Percentiles rank a stretch among this genome's conserved stretches.
phyloP scores from a whole-genome alignment of 2,888 invertebrate species.

The Ophion costatus region DNA sequence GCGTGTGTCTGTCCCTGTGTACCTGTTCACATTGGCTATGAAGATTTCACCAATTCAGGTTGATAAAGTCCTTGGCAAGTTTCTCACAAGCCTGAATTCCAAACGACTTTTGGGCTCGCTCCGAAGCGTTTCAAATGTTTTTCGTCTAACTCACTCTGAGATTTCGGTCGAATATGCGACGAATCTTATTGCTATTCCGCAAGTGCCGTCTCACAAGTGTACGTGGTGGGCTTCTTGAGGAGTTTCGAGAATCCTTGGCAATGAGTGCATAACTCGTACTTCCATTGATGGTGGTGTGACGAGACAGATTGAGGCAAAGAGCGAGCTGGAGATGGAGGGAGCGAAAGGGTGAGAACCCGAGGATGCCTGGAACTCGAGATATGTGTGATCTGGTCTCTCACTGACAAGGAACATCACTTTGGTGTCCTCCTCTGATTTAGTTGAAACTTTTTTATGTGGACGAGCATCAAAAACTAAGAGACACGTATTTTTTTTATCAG shows the following conservation, averaged over 20 bases:
- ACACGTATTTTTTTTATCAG: no score
- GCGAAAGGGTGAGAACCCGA: background rate
- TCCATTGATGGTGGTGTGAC: slow-evolving; percentile 20
- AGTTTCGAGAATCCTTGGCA: slow-evolving; percentile 28
- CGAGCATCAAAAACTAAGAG: no score
- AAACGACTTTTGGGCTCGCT: slow-evolving; percentile 24
- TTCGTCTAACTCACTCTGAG: slow-evolving; percentile 24
- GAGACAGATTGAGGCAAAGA: background rate
- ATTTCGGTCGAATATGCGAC: slow-evolving; percentile 30
- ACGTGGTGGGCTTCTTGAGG: slow-evolving; percentile 6
- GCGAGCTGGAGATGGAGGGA: background rate
- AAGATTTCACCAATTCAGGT: slow-evolving; percentile 31
- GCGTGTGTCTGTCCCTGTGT: background rate
- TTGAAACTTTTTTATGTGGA: no score
- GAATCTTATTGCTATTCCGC: slow-evolving; percentile 31
- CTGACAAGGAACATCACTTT: no score
- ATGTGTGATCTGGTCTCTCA: background rate
- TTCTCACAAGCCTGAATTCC: slow-evolving; percentile 31
- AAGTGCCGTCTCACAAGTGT: slow-evolving; percentile 21
- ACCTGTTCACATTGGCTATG: background rate
- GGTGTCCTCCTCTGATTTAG: no score
- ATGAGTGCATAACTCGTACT: slow-evolving; percentile 36
- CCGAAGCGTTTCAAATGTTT: slow-evolving; percentile 20
- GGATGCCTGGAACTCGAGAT: slow-evolving; percentile 11
- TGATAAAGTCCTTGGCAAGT: slow-evolving; percentile 39